Percentiles rank a stretch among this genome's conserved stretches.
These are phyloP conservation scores for Liposcelis brunnea DNA, from an alignment of 2,888 invertebrate genomes.

Conservation along the genomic window DNA sequence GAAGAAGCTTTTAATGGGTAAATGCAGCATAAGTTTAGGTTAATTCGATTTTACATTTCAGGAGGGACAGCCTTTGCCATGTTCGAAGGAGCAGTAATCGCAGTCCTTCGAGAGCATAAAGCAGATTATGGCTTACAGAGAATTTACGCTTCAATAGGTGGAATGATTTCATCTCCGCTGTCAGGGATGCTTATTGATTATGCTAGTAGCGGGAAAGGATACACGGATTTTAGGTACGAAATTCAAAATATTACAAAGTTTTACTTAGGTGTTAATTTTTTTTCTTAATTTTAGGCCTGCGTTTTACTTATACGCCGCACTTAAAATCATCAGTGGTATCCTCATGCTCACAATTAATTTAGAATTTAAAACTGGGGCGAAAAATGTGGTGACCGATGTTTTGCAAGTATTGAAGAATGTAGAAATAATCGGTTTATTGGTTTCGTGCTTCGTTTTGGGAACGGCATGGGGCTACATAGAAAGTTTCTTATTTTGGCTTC, in stretches of 20 bases:
- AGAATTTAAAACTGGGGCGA: conserved; percentile 57
- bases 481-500: conserved; percentile 63
- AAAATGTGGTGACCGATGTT: conserved; percentile 50
- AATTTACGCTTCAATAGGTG: conserved; percentile 57
- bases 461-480: conserved; percentile 72
- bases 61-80: conserved; percentile 55
- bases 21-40: too few relatives aligned
- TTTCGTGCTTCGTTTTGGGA: conserved; percentile 53
- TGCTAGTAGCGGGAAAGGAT: conserved; percentile 48
- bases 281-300: conserved; percentile 46
- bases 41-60: not conserved
- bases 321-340: conserved; percentile 47
- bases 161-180: conserved; percentile 61
- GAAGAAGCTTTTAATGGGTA: too few relatives aligned
- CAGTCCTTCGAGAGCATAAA: conserved; percentile 52
- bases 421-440: conserved; percentile 53
- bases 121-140: conserved; percentile 63
- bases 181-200: conserved; percentile 58
- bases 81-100: conserved; percentile 65
- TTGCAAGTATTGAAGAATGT: conserved; percentile 45
- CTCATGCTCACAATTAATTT: conserved; percentile 54
- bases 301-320: conserved; percentile 52
- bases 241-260: not conserved
- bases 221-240: conserved; percentile 53
- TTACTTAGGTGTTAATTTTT: not conserved